A percentile compares a stretch with the other conserved stretches of the same genome.
Conservation (phyloP, 1,140 invertebrate species). For the Drosophila orosa region DNA sequence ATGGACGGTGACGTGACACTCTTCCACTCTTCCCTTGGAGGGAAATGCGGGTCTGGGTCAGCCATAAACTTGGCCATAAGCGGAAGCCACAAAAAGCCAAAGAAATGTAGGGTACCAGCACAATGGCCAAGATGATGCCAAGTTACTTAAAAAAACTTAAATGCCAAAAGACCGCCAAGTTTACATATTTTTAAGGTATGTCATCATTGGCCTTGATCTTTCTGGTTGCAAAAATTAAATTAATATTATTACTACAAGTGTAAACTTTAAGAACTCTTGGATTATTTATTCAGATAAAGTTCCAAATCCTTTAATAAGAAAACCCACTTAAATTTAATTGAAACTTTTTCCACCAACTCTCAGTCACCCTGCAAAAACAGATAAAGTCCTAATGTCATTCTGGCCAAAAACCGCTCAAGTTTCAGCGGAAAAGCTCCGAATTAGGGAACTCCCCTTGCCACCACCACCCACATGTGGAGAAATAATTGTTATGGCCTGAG, state of each 20-base stretch:
- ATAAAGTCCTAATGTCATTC: constrained; percentile 3
- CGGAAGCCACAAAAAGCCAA: constrained; percentile 26
- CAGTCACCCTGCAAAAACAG: neutral
- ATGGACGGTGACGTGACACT: constrained; percentile 40
- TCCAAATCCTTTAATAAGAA: neutral
- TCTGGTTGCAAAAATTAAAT: too few relatives aligned
- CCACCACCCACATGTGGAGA: constrained; percentile 51
- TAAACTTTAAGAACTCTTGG: neutral
- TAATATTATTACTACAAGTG: neutral
- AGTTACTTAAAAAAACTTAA: neutral
- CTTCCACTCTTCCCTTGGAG: neutral
- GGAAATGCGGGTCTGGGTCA: constrained; percentile 35
- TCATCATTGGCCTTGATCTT: neutral
- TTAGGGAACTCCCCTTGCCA: constrained; percentile 1
- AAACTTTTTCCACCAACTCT: neutral
- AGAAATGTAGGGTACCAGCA: constrained; percentile 25
- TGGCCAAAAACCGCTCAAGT: constrained; percentile 39
- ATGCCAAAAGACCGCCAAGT: neutral
- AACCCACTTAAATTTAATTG: constrained; percentile 8
- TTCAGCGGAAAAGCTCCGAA: constrained; percentile 17
- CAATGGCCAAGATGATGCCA: constrained; percentile 7
- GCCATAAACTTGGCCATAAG: constrained; percentile 69
- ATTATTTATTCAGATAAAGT: neutral
- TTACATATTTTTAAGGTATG: constrained; percentile 1
- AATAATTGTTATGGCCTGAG: constrained; percentile 74